phyloP scores from a whole-genome alignment of 2,888 invertebrate genomes.

The Gerosis bhagava region DNA sequence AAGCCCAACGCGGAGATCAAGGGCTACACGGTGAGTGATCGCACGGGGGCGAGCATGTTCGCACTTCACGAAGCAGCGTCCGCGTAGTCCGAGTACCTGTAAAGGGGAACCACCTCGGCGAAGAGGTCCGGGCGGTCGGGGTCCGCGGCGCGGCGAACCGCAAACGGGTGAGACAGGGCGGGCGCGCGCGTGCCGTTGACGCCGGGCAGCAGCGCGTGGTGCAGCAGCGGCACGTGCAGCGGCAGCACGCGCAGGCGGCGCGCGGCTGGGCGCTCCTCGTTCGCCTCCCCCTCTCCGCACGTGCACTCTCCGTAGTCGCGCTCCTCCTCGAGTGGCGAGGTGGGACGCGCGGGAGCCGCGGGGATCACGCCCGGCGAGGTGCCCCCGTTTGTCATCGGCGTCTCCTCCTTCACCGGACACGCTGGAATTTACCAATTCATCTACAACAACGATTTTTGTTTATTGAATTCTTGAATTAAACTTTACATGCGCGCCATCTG shows the following conservation, averaged over 20 bases:
- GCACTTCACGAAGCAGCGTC: no score
- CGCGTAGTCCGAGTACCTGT: slow-evolving; percentile 75
- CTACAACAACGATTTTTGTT: slow-evolving; percentile 15
- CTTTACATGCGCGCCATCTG: no score
- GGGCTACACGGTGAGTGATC: slow-evolving; percentile 86
- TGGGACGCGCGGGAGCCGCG: slow-evolving; percentile 30
- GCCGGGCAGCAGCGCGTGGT: slow-evolving; percentile 78
- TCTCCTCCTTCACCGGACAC: slow-evolving; percentile 50
- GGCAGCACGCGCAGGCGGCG: slow-evolving; percentile 60
- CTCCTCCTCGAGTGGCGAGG: slow-evolving; percentile 58
- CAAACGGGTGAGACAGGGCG: slow-evolving; percentile 57
- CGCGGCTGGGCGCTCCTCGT: slow-evolving; percentile 59
- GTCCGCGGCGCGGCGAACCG: slow-evolving; percentile 56
- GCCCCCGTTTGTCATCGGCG: slow-evolving; percentile 66
- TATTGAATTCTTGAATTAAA: slow-evolving; percentile 7
- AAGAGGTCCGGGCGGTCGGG: slow-evolving; percentile 59
- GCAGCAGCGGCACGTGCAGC: slow-evolving; percentile 77
- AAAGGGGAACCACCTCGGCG: slow-evolving; percentile 66
- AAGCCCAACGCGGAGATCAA: slow-evolving; percentile 90
- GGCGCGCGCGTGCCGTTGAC: slow-evolving; percentile 83
- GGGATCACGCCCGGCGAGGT: slow-evolving; percentile 27
- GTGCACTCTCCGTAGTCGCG: slow-evolving; percentile 54
- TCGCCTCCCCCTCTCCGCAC: slow-evolving; percentile 52
- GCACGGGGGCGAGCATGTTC: no score
- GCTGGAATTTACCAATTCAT: slow-evolving; percentile 39